Base-by-base conservation (phyloP, 2,888 invertebrate genomes). In the Cheilosia grossa region DNA sequence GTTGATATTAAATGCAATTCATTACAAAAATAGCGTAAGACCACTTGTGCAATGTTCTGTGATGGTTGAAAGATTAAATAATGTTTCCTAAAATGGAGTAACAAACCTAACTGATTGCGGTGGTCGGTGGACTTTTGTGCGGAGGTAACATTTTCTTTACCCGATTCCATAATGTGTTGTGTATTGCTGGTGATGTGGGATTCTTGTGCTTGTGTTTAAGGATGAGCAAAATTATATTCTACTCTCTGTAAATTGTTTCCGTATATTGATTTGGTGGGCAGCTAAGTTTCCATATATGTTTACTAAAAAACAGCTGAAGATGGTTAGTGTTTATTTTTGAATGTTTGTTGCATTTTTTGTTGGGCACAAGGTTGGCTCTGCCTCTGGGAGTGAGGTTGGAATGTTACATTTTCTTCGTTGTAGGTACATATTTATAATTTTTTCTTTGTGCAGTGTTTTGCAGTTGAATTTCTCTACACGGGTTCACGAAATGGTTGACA, bases 131-230 rank as follows among this genome's bases (percentile, higher is more conserved):
- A 67, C 53, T 53, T 61, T 61, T 53, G 24, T 33, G 53, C 33
- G 15, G 67, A 77, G 77, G 67, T 77, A 77, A 63, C 27, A 66
- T 56, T 73, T 66, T 58, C 4, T 56, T 33, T 47, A 17, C 15
- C 40, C 37, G 10, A 27, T 59, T 30, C 21, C 2, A 24, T 47
- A 4, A 17, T 72, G 27, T 30, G 17, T 40, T 21, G 42, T 15
- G 5, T 37, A 10, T 37, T 37, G 33, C 33, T 37, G 37, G 37
- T 37, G 37, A 37, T 37, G 37, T 37, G 37, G 37, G 13, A 37
- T 37, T 37, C 13, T 37, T 37, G 37, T 37, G 37, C 37, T 37
- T 37, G 13, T 37, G 2, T 33, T 33, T 1, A 37, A 37, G 37
- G 37, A 37, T 37, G 13, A 37, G 4, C 37, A 37, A 37, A 37